These are phyloP conservation scores for Lagodon rhomboides DNA, from an alignment of 2,797 vertebrate species.

Conservation along the genomic window DNA sequence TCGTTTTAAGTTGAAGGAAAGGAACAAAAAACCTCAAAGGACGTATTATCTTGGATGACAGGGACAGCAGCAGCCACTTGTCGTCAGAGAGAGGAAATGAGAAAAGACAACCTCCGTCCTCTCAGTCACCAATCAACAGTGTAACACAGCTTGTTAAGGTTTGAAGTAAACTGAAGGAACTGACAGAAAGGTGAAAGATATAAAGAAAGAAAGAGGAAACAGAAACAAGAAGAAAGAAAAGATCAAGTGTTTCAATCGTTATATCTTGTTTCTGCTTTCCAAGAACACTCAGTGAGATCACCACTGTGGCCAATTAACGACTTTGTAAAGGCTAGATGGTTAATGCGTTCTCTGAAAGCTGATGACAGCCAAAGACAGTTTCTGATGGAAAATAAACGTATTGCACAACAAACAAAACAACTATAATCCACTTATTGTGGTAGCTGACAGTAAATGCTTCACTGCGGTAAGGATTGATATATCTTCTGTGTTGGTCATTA, in stretches of 20 bases:
- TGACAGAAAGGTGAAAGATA: not conserved
- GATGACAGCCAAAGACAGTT: not conserved
- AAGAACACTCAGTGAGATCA: not conserved
- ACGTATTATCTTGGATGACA: constrained; percentile 5
- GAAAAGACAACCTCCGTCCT: constrained; percentile 41
- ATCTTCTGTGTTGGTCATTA: constrained; percentile 4
- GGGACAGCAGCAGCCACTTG: constrained; percentile 34
- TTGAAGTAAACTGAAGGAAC: not conserved
- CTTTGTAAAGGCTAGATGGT: not conserved
- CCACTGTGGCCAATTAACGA: not conserved
- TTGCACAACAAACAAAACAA: not conserved
- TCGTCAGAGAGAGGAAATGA: constrained; percentile 49
- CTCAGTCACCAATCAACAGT: constrained; percentile 12
- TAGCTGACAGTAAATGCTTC: constrained; percentile 23
- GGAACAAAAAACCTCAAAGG: constrained; percentile 8
- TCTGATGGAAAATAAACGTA: not conserved
- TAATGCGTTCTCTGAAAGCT: not conserved
- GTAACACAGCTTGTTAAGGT: constrained; percentile 2
- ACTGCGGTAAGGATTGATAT: not conserved
- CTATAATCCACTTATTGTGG: not conserved
- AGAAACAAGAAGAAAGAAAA: not conserved
- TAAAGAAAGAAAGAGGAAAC: not conserved
- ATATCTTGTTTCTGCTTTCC: not conserved
- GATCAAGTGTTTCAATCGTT: not conserved
- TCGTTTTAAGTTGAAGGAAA: not conserved